Percentiles rank a stretch among this genome's conserved stretches.
These are phyloP conservation scores for Oncorhynchus clarkii DNA, from an alignment of 2,113 vertebrate genomes.

Conservation along the genomic window DNA sequence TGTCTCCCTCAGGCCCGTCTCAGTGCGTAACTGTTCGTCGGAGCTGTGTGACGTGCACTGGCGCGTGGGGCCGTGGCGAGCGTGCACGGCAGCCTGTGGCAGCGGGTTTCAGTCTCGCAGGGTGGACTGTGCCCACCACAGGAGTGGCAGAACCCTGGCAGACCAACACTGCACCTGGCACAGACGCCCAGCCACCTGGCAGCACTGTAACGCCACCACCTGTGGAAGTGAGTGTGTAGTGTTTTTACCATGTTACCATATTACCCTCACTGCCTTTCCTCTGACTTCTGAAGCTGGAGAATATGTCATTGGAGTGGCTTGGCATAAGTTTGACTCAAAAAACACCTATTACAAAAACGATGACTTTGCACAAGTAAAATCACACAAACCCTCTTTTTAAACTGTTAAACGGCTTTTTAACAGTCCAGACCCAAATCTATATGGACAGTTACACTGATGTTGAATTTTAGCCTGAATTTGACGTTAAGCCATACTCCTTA, in stretches of 20 bases:
- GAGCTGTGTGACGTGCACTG: constrained; percentile 79
- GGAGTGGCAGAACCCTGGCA: constrained; percentile 69
- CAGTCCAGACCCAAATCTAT: background rate
- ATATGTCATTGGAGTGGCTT: background rate
- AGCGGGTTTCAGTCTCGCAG: constrained; percentile 84
- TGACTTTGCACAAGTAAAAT: background rate
- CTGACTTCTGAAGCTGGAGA: background rate
- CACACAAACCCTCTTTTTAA: background rate
- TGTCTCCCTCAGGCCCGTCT: constrained; percentile 63
- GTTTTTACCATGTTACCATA: background rate
- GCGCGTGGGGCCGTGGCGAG: constrained; percentile 78
- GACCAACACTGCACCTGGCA: constrained; percentile 76
- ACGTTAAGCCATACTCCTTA: background rate
- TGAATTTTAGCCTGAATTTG: background rate
- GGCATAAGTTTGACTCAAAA: background rate
- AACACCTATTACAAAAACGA: constrained; percentile 2
- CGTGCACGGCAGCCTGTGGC: constrained; percentile 82
- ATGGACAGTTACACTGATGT: background rate
- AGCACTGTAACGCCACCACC: constrained; percentile 79
- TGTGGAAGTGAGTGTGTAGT: constrained; percentile 76
- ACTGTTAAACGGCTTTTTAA: background rate
- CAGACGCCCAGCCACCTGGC: constrained; percentile 80
- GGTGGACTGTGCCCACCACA: constrained; percentile 77
- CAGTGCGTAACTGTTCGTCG: constrained; percentile 74
- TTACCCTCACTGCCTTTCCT: background rate